Percentiles rank a stretch among this genome's conserved stretches.
Evolutionary conservation across 2,797 vertebrate genomes (phyloP).

Genomic region (Emys orbicularis): DNA sequence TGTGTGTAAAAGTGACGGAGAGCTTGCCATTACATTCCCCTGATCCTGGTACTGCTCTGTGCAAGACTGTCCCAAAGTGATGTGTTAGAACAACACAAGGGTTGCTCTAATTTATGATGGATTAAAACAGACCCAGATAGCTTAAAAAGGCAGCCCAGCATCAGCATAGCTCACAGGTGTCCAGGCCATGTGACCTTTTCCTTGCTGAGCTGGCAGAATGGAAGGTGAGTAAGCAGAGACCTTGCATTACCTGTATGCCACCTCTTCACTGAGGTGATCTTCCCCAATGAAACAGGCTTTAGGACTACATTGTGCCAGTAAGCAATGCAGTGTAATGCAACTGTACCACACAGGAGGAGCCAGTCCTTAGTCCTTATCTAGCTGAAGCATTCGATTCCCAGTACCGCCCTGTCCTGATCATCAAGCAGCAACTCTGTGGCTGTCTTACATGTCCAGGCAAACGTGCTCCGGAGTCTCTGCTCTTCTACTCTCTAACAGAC

Average conservation of each 20-base stretch:
- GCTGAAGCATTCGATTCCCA: too few species aligned
- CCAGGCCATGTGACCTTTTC: fast-evolving
- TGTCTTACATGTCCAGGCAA: not conserved
- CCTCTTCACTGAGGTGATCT: not conserved
- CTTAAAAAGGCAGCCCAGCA: not conserved
- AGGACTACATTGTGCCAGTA: fast-evolving
- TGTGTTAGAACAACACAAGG: not conserved
- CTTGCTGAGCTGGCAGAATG: not conserved
- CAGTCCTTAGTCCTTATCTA: too few species aligned
- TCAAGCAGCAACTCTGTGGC: not conserved
- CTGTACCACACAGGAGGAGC: too few species aligned
- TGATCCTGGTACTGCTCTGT: not conserved
- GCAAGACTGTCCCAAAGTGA: not conserved
- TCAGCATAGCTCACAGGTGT: not conserved
- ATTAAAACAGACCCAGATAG: not conserved
- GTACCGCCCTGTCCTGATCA: too few species aligned
- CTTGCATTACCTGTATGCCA: fast-evolving
- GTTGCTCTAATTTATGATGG: too few species aligned
- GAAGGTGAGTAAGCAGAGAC: not conserved
- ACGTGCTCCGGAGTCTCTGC: fast-evolving
- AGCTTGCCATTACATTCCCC: not conserved
- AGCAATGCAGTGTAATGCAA: not conserved
- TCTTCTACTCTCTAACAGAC: fast-evolving
- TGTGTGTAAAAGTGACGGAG: not conserved
- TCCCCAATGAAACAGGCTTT: fast-evolving